Evolutionary conservation across 2,888 invertebrate species (phyloP).

Genomic region (Cinara cedri): DNA sequence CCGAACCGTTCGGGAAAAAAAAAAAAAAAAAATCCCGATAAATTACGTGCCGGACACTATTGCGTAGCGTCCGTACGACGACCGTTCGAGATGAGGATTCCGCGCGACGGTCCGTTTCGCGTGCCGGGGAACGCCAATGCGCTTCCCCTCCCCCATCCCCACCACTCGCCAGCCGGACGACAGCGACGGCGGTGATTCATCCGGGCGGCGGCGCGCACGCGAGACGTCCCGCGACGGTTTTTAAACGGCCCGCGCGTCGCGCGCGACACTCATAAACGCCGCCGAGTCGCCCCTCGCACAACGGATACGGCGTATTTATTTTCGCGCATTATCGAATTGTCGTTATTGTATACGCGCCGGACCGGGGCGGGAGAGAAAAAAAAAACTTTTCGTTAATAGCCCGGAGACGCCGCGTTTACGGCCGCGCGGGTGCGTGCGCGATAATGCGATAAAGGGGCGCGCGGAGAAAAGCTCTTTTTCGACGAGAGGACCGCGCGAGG

Average conservation of each 20-base stretch:
- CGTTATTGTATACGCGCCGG: not conserved
- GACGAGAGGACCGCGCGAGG: not conserved
- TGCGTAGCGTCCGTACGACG: too few species aligned
- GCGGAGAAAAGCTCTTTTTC: slow-evolving; percentile 51
- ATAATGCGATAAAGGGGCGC: slow-evolving; percentile 9
- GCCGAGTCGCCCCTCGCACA: too few species aligned
- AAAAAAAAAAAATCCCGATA: too few species aligned
- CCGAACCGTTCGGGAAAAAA: too few species aligned
- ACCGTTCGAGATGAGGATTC: too few species aligned
- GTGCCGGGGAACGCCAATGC: not conserved
- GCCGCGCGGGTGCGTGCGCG: too few species aligned
- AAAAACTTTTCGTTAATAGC: slow-evolving; percentile 49
- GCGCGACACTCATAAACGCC: too few species aligned
- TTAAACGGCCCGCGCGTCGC: too few species aligned
- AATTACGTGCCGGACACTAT: too few species aligned
- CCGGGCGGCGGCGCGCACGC: too few species aligned
- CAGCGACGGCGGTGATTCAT: not conserved
- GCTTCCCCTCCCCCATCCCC: not conserved
- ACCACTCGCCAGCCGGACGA: not conserved
- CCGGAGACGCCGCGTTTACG: slow-evolving; percentile 4
- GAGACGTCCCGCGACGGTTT: too few species aligned
- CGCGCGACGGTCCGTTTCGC: not conserved
- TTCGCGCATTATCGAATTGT: slow-evolving; percentile 27
- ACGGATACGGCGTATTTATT: too few species aligned
- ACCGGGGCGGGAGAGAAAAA: not conserved